phyloP scores from a whole-genome alignment of 2,113 vertebrate species.

The Sporophila hypoxantha region DNA sequence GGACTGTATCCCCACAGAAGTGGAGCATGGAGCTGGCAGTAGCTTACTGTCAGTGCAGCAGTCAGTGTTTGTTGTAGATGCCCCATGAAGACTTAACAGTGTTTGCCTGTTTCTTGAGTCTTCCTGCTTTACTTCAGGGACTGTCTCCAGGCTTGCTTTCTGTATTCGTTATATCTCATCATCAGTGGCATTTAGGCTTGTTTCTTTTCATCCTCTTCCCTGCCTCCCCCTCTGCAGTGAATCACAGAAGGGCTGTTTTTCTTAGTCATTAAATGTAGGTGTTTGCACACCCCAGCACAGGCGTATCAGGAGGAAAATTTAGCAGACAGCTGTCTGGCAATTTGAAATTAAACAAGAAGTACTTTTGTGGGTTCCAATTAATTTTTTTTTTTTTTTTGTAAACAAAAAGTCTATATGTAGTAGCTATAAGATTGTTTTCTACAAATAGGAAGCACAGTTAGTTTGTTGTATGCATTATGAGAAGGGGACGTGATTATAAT shows the following conservation, averaged over 20 bases:
- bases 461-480: neutral
- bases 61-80: neutral
- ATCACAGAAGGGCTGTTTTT: constrained; percentile 14
- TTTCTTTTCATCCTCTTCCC: neutral
- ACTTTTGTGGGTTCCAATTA: neutral
- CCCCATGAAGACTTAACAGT: neutral
- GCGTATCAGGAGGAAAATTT: constrained; percentile 1
- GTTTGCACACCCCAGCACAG: neutral
- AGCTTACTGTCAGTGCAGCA: neutral
- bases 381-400: neutral
- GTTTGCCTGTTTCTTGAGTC: neutral
- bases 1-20: neutral
- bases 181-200: constrained; percentile 15
- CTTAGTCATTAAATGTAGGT: constrained; percentile 48
- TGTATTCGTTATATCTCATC: neutral
- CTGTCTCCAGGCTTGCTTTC: neutral
- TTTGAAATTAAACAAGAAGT: neutral
- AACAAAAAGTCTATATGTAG: neutral
- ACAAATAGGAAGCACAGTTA: neutral
- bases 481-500: neutral
- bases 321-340: constrained; percentile 31
- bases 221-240: neutral
- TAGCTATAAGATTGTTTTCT: neutral
- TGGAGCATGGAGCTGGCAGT: accelerated
- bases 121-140: neutral